Base-by-base conservation (phyloP, 2,888 invertebrate species). In the Callyntrura guangdongensis region DNA sequence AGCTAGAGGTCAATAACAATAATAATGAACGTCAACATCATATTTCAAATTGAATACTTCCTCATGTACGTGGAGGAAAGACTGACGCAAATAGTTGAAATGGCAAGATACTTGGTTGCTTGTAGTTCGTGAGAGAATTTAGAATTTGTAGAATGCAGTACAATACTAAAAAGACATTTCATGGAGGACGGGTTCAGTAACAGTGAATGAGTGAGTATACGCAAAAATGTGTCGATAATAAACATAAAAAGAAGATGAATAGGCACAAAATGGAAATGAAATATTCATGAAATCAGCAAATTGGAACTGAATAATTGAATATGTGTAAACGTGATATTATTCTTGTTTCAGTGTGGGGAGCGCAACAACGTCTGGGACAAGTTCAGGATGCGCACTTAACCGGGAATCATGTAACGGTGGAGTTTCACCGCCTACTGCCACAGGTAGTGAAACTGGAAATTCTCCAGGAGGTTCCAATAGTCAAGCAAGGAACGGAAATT, bases 61-160 rank as follows among this genome's bases (percentile, higher is more conserved):
- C 79, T 89, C 36, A 89, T 89, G 53, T 89, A 89, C 84, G 84
- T 89, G 89, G 89, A 89, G 53, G 83, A 89, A 47, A 47, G 89
- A 22, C 77, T 89, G 27, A 22, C 83, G 9, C 77, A 84, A 22
- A 89, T 89, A 20, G 84, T 89, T 45, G 89, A 89, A 53, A 20
- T 84, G 6, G 89, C 89, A 36, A 74, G 47, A 45, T 89, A 77
- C 36, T 22, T 89, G 45, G 89, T 47, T 9, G 89, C 89, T n/a
- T 25, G 84, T 11, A 56, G 47, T 0, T 36, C 81, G 36, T 87
- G 67, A 87, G 49, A 83, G 22, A 83, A 67, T 59, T 9, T n/a
- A 2, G 8, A 20, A 5, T 17, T 56, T 53, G 56, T 27, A n/a
- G 1, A 22, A 14, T 25, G 25, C 74, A 47, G 47, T n/a, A 45